These are phyloP conservation scores for Xestobium rufovillosum DNA, from an alignment of 2,888 invertebrate genomes.

Conservation along the genomic window DNA sequence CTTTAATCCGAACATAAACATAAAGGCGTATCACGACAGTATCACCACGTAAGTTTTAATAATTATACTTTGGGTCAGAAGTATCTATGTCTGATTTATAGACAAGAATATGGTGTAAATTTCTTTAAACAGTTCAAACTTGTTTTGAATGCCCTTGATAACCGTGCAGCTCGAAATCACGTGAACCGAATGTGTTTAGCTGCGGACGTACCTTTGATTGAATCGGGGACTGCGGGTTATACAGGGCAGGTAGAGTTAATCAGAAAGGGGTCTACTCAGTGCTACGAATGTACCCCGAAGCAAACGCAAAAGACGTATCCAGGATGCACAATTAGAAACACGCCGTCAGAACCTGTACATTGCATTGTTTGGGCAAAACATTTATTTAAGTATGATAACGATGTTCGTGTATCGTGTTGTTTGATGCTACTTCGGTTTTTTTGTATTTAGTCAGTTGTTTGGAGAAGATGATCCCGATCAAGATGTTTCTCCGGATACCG, in stretches of 20 bases:
- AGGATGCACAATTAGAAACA: slow-evolving; percentile 98
- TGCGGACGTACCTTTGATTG: slow-evolving; percentile 87
- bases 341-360: slow-evolving; percentile 97
- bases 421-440: slow-evolving; percentile 5
- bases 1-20: slow-evolving; percentile 83
- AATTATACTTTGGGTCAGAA: slow-evolving; percentile 4
- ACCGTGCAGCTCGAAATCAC: slow-evolving; percentile 92
- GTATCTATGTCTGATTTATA: slow-evolving; percentile 44
- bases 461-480: slow-evolving; percentile 95
- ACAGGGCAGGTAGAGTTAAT: slow-evolving; percentile 91
- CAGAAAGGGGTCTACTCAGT: slow-evolving; percentile 81
- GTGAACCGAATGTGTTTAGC: slow-evolving; percentile 98
- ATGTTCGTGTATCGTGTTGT: background rate
- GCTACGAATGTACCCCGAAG: slow-evolving; percentile 95
- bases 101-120: slow-evolving; percentile 78
- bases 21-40: slow-evolving; percentile 87
- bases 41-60: slow-evolving; percentile 68
- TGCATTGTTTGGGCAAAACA: slow-evolving; percentile 99
- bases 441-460: slow-evolving; percentile 75
- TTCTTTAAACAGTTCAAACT: slow-evolving; percentile 88
- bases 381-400: slow-evolving; percentile 78
- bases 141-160: slow-evolving; percentile 96
- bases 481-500: slow-evolving; percentile 95
- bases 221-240: slow-evolving; percentile 97
- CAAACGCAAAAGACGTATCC: slow-evolving; percentile 89